Percentiles rank a stretch among this genome's conserved stretches.
These are phyloP conservation scores for Agrotis exclamationis DNA, from an alignment of 2,888 invertebrate species.

Conservation along the genomic window DNA sequence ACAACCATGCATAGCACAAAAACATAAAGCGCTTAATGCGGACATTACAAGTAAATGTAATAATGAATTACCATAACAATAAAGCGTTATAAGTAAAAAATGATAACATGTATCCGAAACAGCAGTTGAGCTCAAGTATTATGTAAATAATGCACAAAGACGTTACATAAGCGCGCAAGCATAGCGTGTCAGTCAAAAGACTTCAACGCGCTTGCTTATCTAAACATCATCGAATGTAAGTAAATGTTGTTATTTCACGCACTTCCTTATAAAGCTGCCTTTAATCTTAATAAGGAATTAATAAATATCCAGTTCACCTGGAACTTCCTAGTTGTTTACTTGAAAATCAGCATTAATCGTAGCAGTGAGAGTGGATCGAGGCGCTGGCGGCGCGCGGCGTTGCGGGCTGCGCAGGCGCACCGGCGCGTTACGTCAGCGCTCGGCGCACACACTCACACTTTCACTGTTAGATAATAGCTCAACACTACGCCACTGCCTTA, in stretches of 20 bases:
- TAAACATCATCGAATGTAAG: conserved; percentile 63
- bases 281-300: conserved; percentile 73
- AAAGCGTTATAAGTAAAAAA: conserved; percentile 40
- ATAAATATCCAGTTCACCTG: conserved; percentile 77
- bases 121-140: conserved; percentile 51
- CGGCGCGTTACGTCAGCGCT: conserved; percentile 82
- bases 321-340: conserved; percentile 85
- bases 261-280: conserved; percentile 69
- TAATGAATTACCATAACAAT: conserved; percentile 45
- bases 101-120: conserved; percentile 46
- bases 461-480: conserved; percentile 89
- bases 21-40: conserved; percentile 47
- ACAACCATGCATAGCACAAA: conserved; percentile 34
- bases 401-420: conserved; percentile 70
- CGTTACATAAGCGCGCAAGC: conserved; percentile 53
- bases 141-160: conserved; percentile 65
- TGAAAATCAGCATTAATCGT: conserved; percentile 80
- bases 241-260: conserved; percentile 63
- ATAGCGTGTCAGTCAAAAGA: conserved; percentile 69
- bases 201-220: conserved; percentile 73
- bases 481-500: conserved; percentile 86
- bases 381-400: conserved; percentile 12
- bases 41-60: conserved; percentile 48
- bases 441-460: conserved; percentile 88
- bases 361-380: conserved; percentile 84